Evolutionary conservation across 2,888 invertebrate genomes (phyloP), one percentile per base, ranked within the genome.

Genomic region (Pandemis cinnamomeana): DNA sequence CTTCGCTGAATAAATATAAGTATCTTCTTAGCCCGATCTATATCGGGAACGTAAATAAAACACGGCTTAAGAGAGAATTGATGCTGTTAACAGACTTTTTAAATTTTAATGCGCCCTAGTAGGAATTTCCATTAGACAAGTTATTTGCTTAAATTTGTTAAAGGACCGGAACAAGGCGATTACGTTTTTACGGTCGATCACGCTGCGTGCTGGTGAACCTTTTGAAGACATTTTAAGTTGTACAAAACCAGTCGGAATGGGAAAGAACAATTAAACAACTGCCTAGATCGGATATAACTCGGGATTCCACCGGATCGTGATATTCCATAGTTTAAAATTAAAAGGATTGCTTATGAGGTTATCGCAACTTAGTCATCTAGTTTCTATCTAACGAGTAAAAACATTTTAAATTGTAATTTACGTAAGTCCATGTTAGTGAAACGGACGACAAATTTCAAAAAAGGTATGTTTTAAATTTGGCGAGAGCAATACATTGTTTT

Each of bases 191-290:
- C 55, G 70, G 62, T 13, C 42, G 68, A 62, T 70, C 51, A 62
- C 51, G 41, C 55, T 44, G 58, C 20, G 44, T 44, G 58, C 20
- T 58, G 58, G 44, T 51, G 27, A n/a, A 36, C 46, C 55, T 42
- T 63, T 55, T 71, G 51, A 55, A 71, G 55, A 71, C 61, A 41
- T 61, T 61, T 61, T 61, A 61, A 61, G 61, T 61, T 5, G 41
- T 61, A 61, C 41, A 20, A 61, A 61, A 61, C 41, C n/a, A 58
- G 58, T 27, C 27, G 58, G 27, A 58, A 58, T 27, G 27, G 58
- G n/a, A 27, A 58, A 58, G 27, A 27, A 58, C 10, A 8, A 36
- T 20, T 27, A 58, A 58, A 58, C 27, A 27, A 55, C 15, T 55
- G 55, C 20, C 55, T 55, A 7, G 55, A 55, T 55, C 20, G 8